Evolutionary conservation across 2,888 invertebrate genomes (phyloP), one percentile per base, ranked within the genome.

Genomic region (Athalia rosae): DNA sequence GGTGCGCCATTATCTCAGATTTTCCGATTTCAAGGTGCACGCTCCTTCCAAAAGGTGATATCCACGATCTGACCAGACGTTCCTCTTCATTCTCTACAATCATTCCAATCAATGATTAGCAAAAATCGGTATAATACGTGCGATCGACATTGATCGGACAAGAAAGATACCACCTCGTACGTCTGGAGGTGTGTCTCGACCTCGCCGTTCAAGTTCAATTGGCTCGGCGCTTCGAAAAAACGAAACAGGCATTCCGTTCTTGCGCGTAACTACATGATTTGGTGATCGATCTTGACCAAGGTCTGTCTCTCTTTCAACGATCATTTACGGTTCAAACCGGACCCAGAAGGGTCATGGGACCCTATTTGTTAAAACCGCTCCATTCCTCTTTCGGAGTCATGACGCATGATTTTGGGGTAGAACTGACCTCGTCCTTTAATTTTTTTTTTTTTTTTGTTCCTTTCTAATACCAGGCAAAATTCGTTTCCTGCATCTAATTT

Each of bases 11-110:
- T n/a, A 92, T 88, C 28, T 90, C 88, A 76, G 87, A 87, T 58
- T 91, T 91, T 62, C 91, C 91, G 80, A 95, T 92, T 84, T 92
- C 92, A 73, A 94, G 83, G 81, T 92, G 92, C 74, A 94, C 88
- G 78, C 90, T 87, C 7, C 85, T 89, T 0, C 94, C 94, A n/a
- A 90, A 90, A 0, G 92, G 90, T 43, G 92, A 91, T 80, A 94
- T 89, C 94, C 94, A 94, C 5, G 93, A 89, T 47, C 93, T 90
- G 77, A 94, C 90, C 15, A 91, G 85, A 6, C 92, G 89, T 47
- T 92, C 90, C 67, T 88, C 86, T 81, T 92, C 93, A 80, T 93
- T 89, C 78, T 90, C 94, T 94, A 89, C 43, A 90, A 90, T 81
- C 83, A 81, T 81, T 81, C 45, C 7, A 4, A 62, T 4, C 11